Base-by-base conservation (phyloP, 2,797 vertebrate species). In the Neosilurus hyrtlii region DNA sequence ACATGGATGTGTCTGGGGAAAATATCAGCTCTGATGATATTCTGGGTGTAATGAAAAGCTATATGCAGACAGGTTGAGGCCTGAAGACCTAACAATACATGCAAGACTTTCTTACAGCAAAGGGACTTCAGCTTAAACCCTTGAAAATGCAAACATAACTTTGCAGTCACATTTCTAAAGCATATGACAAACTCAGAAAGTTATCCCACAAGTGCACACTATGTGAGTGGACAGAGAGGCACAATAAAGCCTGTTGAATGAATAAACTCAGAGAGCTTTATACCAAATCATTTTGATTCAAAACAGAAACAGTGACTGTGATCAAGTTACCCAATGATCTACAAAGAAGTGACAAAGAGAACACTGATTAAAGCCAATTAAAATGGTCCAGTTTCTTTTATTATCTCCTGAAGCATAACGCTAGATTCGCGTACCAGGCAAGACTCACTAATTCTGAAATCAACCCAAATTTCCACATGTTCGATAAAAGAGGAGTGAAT, bases 281-380 rank as follows among this genome's bases (percentile, higher is more conserved):
- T n/a, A 24, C 68, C 68, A 72, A 70, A 70, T 49, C 10, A 70
- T n/a, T 70, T 22, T 18, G 22, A n/a, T 71, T 6, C 68, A 71
- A 24, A 71, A 52, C 6, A 51, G 22, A 73, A 56, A 73, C 52
- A 56, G 24, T n/a, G 0, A 30, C 24, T 26, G 15, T 73, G 15
- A 20, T 30, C n/a, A 30, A 30, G 9, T 72, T 52, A 52, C n/a
- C 49, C 11, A 7, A 12, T n/a, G 43, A n/a, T 70, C 67, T 22
- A 71, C 10, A 72, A 52, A 52, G 49, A 16, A 52, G 22, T 72
- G 49, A 72, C 70, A 12, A 54, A 54, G n/a, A 26, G 52, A 72
- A 54, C 70, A 72, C 43, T 52, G 63, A 51, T 6, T 71, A 0
- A 5, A 49, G 22, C 12, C 12, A 72, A 52, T 52, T 52, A 72